Conservation (phyloP, 2,888 invertebrate genomes). For the Megamerina dolium region DNA sequence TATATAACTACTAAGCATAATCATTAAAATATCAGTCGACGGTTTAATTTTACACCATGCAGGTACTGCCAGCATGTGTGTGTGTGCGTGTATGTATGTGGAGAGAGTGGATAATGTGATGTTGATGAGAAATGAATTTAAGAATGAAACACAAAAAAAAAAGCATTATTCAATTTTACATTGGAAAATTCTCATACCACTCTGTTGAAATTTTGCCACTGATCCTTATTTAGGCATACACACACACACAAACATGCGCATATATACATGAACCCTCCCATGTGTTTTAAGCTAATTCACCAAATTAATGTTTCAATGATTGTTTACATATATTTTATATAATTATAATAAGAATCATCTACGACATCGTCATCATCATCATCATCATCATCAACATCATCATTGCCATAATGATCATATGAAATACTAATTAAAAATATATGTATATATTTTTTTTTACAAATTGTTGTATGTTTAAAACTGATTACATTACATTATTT, state of each 20-base stretch:
- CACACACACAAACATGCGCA: no score
- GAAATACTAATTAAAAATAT: not conserved
- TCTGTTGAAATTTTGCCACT: no score
- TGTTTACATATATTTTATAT: slow-evolving; percentile 7
- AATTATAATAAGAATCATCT: not conserved
- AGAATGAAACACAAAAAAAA: no score
- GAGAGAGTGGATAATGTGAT: no score
- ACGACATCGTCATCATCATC: no score
- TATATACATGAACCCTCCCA: no score
- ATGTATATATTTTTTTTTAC: slow-evolving; percentile 8
- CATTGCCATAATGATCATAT: not conserved
- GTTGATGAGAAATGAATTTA: no score
- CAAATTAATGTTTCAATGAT: slow-evolving; percentile 22
- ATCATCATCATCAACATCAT: no score
- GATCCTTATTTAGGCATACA: no score
- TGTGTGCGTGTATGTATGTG: no score
- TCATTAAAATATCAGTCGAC: slow-evolving; percentile 45
- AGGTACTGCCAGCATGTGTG: slow-evolving; percentile 10
- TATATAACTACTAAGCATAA: slow-evolving; percentile 23
- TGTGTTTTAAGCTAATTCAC: slow-evolving; percentile 8
- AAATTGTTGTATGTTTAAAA: slow-evolving; percentile 1
- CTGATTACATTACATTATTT: slow-evolving; percentile 17
- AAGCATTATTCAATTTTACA: no score
- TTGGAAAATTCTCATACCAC: no score
- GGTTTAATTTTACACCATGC: slow-evolving; percentile 22